Base-by-base conservation (phyloP, 2,113 vertebrate genomes). In the Hippocampus barbouri region DNA sequence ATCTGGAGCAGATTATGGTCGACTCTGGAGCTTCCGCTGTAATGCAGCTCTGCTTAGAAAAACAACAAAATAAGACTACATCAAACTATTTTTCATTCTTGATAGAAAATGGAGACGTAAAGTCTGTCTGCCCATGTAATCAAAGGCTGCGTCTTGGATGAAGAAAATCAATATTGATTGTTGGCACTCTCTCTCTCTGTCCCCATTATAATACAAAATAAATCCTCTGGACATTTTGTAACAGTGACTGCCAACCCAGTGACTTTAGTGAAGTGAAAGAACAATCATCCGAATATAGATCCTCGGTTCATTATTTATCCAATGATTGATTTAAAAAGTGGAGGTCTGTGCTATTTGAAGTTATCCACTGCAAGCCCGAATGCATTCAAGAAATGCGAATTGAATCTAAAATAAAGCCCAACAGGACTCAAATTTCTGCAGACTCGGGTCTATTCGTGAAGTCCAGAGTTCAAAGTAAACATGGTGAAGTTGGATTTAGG, bases 141-240 rank as follows among this genome's bases (percentile, higher is more conserved):
- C 72, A 73, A 30, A 23, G 41, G 47, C 23, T 66, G 41, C 51
- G 27, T 30, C 7, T 61, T 69, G 30, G 34, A 27, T 43, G 34
- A 70, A 43, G 54, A 70, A 54, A 41, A 70, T 68, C 71, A 68
- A 14, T 80, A 83, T 80, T 74, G 72, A 88, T 84, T 11, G 15
- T 12, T 56, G 45, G 45, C 51, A 65, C 16, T 43, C 40, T 8
- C 2, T 8, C 2, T 30, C 60, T 76, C 65, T 65, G 34, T 69
- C 27, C 53, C 47, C 47, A 73, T 80, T 73, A 76, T 76, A 63
- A 80, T 74, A 80, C 69, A 79, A 79, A 76, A 85, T 77, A 80
- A 77, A 81, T 83, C 66, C 54, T 64, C 40, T 61, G 70, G 47
- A 64, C 59, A 69, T 74, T 47, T 41, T 68, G 41, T 60, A 67